A percentile compares a stretch with the other conserved stretches of the same genome.
Conservation (phyloP, 2,797 vertebrate species). For the Pipistrellus nathusii region DNA sequence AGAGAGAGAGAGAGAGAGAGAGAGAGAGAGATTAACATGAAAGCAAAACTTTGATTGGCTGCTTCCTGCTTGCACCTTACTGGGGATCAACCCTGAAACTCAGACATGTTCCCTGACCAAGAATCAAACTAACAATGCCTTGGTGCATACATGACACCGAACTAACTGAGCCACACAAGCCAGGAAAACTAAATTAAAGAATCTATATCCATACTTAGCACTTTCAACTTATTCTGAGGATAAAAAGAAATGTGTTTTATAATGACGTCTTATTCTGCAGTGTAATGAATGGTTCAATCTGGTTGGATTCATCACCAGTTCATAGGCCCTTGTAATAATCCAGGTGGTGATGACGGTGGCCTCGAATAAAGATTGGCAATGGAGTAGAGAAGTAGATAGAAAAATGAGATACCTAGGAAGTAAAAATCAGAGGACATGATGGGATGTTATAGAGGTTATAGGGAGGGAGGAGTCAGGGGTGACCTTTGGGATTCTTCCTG, state of each 20-base stretch:
- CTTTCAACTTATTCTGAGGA: not conserved
- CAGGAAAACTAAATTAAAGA: not conserved
- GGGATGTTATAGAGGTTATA: not conserved
- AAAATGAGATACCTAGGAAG: constrained; percentile 24
- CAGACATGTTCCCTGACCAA: not conserved
- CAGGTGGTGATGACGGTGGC: not conserved
- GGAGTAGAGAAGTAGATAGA: not conserved
- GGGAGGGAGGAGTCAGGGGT: not conserved
- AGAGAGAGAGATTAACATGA: not conserved
- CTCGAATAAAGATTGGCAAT: not conserved
- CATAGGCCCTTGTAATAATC: constrained; percentile 7
- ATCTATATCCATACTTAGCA: not conserved
- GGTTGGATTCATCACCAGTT: not conserved
- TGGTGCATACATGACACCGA: not conserved
- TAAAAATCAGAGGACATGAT: not conserved
- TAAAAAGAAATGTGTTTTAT: not conserved
- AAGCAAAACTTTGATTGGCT: not conserved
- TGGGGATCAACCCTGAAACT: not conserved
- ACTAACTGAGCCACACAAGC: not conserved
- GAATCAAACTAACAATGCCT: not conserved
- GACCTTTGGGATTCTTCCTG: not conserved
- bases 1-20: not conserved
- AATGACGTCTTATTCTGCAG: not conserved
- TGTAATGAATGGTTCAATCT: not conserved
- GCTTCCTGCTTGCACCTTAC: not conserved